A percentile compares a stretch with the other conserved stretches of the same genome.
phyloP scores from a whole-genome alignment of 2,888 invertebrate species.

The Adelognathus sp. region DNA sequence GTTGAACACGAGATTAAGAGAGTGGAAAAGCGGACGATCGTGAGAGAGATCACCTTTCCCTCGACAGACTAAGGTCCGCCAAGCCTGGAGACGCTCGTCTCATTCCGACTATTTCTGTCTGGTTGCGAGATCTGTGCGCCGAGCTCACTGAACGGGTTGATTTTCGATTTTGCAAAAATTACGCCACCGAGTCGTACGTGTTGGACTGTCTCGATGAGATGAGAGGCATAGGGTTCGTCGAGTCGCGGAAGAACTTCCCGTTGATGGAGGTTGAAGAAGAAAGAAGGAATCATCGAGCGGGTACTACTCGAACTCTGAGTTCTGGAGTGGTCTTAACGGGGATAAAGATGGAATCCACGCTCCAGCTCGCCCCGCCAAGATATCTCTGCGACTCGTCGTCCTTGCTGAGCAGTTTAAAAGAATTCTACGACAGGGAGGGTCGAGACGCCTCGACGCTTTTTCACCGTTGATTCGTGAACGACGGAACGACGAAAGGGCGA shows the following conservation, averaged over 20 bases:
- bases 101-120: not conserved
- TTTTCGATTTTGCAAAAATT: constrained; percentile 46
- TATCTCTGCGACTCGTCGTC: constrained; percentile 31
- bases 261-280: not conserved
- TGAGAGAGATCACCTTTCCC: constrained; percentile 26
- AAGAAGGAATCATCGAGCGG: not conserved
- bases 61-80: constrained; percentile 54
- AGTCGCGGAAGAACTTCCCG: not conserved
- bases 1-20: constrained; percentile 20
- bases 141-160: not conserved
- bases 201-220: constrained; percentile 15
- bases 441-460: constrained; percentile 19
- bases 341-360: constrained; percentile 57
- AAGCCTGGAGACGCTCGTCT: not conserved
- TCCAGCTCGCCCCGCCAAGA: constrained; percentile 22
- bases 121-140: not conserved
- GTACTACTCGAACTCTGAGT: constrained; percentile 28
- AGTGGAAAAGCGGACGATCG: constrained; percentile 37
- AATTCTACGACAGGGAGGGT: constrained; percentile 18
- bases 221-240: not conserved
- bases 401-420: constrained; percentile 52
- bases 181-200: constrained; percentile 48
- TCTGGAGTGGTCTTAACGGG: constrained; percentile 43
- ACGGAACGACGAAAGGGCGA: constrained; percentile 13
- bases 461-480: constrained; percentile 16